Evolutionary conservation across 1,140 invertebrate genomes (phyloP).

Genomic region (Drosophila pallidifrons): DNA sequence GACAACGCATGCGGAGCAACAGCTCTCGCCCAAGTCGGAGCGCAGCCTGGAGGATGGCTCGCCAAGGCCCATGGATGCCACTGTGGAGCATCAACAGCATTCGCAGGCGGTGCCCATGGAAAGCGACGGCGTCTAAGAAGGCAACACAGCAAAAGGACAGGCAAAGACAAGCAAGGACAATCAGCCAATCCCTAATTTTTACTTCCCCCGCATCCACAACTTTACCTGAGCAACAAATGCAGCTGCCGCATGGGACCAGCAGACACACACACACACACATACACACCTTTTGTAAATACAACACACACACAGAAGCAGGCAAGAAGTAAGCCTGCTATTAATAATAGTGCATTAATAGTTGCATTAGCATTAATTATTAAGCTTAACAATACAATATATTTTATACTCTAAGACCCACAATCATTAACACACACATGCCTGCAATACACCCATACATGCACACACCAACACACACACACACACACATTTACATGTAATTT

Average conservation of each 20-base stretch:
- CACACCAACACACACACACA: constrained; percentile 12
- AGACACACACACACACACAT: constrained; percentile 26
- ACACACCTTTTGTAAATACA: constrained; percentile 37
- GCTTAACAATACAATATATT: constrained; percentile 35
- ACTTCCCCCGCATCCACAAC: constrained; percentile 45
- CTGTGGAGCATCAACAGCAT: constrained; percentile 42
- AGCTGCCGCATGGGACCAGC: constrained; percentile 66
- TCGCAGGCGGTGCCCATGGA: constrained; percentile 75
- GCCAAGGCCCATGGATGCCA: constrained; percentile 64
- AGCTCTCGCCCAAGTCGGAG: constrained; percentile 62
- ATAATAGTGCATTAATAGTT: constrained; percentile 1
- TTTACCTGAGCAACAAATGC: constrained; percentile 69
- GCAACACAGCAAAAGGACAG: constrained; percentile 67
- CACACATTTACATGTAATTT: constrained; percentile 28
- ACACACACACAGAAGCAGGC: constrained; percentile 24
- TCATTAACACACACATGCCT: constrained; percentile 43
- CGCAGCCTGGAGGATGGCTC: constrained; percentile 36
- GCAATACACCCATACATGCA: constrained; percentile 28
- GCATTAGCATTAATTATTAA: constrained; percentile 3
- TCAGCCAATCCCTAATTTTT: constrained; percentile 15
- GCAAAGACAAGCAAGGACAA: constrained; percentile 39
- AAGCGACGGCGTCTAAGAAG: constrained; percentile 61
- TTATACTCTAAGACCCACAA: constrained; percentile 35
- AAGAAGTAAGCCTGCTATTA: constrained; percentile 10
- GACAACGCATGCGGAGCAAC: constrained; percentile 17